Conservation (phyloP, 2,888 invertebrate genomes). For the Yponomeuta evonymella region DNA sequence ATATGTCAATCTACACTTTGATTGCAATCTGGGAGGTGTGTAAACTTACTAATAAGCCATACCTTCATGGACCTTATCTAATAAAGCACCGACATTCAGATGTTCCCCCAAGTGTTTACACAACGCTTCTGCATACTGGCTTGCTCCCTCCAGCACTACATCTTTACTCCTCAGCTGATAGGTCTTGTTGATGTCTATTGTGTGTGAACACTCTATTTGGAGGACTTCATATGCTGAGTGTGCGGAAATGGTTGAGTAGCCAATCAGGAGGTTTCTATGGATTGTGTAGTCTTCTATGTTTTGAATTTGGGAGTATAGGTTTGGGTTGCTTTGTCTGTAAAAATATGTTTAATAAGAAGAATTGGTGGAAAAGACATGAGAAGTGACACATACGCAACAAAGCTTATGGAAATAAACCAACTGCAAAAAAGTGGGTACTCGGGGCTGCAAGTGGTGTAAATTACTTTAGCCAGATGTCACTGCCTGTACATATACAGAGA, state of each 20-base stretch:
- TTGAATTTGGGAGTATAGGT: slow-evolving; percentile 34
- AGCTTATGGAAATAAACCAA: no score
- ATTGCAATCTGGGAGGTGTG: no score
- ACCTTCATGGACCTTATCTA: slow-evolving; percentile 71
- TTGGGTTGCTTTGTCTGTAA: slow-evolving; percentile 29
- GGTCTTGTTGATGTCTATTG: slow-evolving; percentile 44
- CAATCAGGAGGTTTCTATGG: slow-evolving; percentile 59
- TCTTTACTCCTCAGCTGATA: slow-evolving; percentile 56
- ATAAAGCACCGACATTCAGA: slow-evolving; percentile 55
- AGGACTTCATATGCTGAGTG: slow-evolving; percentile 61
- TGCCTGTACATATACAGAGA: no score
- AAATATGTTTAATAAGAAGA: no score
- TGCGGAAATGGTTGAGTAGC: slow-evolving; percentile 53
- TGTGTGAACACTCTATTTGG: slow-evolving; percentile 55
- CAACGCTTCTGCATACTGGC: slow-evolving; percentile 61
- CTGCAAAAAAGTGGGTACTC: no score
- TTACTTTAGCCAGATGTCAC: no score
- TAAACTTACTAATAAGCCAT: slow-evolving; percentile 8
- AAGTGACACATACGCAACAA: no score
- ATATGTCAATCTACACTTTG: neutral
- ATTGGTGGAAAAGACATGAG: no score
- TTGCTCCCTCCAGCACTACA: slow-evolving; percentile 48
- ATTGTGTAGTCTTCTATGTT: slow-evolving; percentile 50
- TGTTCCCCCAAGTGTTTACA: slow-evolving; percentile 55
- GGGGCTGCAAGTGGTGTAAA: no score